phyloP scores from a whole-genome alignment of 2,888 invertebrate genomes.

The Carterocephalus palaemon region DNA sequence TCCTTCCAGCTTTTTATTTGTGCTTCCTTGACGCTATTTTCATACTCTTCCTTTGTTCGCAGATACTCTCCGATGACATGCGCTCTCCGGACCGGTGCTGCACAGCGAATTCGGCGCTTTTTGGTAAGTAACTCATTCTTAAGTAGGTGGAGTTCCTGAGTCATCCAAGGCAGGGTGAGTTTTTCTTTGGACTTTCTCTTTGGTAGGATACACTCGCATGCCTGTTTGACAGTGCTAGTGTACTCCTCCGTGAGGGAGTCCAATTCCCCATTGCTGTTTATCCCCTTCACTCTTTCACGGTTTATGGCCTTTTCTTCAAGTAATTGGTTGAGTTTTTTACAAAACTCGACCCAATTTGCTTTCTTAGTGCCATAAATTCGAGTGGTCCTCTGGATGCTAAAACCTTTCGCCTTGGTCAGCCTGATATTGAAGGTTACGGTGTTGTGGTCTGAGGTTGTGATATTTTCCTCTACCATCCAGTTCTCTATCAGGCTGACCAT shows the following conservation, averaged over 20 bases:
- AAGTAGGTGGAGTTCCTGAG: too few species aligned
- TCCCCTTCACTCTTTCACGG: background rate
- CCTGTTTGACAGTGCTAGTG: background rate
- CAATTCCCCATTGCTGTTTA: background rate
- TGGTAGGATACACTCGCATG: too few species aligned
- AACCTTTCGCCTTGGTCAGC: too few species aligned
- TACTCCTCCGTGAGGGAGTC: background rate
- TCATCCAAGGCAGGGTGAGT: too few species aligned
- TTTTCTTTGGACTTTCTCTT: too few species aligned
- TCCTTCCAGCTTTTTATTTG: background rate
- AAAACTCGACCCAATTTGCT: background rate
- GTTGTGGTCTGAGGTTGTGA: too few species aligned
- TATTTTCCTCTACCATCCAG: too few species aligned
- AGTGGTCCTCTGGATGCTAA: background rate
- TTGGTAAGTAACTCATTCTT: background rate
- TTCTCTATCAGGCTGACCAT: too few species aligned
- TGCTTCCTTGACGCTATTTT: background rate
- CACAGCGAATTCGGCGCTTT: background rate
- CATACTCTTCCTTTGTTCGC: background rate
- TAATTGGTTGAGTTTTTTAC: background rate
- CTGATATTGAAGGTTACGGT: too few species aligned
- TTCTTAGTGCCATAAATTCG: background rate
- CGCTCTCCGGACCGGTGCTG: background rate
- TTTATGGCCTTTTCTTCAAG: background rate
- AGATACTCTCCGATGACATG: background rate